These are phyloP conservation scores for Ceratoteleas bidentatus DNA, from an alignment of 1,140 invertebrate species.

Conservation along the genomic window DNA sequence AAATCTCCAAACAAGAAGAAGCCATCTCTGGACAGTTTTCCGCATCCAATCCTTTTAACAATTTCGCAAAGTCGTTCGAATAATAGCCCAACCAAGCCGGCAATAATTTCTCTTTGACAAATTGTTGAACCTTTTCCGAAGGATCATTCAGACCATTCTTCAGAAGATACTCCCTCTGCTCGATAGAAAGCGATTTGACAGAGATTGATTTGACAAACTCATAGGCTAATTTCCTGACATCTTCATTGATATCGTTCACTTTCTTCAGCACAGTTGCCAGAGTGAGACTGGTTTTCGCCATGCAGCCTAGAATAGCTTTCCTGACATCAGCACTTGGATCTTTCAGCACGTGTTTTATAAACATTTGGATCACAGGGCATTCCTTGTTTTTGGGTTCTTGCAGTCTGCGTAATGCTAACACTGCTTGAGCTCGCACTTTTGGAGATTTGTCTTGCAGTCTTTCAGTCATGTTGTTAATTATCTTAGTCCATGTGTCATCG, in stretches of 20 bases:
- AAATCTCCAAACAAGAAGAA: conserved; percentile 64
- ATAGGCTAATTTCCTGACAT: conserved; percentile 88
- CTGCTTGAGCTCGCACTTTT: conserved; percentile 88
- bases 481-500: conserved; percentile 87
- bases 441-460: conserved; percentile 87
- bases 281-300: conserved; percentile 76
- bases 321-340: conserved; percentile 87
- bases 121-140: conserved; percentile 63
- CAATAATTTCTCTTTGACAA: conserved; percentile 81
- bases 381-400: conserved; percentile 89
- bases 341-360: conserved; percentile 87
- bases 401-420: conserved; percentile 88
- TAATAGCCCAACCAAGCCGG: conserved; percentile 85
- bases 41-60: conserved; percentile 84
- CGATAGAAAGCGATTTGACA: conserved; percentile 85
- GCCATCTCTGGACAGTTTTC: conserved; percentile 73
- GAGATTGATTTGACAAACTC: conserved; percentile 86
- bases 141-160: conserved; percentile 82
- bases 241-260: conserved; percentile 89
- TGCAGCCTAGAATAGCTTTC: conserved; percentile 72
- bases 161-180: conserved; percentile 85
- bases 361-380: conserved; percentile 90
- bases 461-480: conserved; percentile 86
- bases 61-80: conserved; percentile 83
- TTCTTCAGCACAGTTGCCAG: conserved; percentile 84